Conservation (phyloP, 1,140 invertebrate genomes). For the Tetragonula clypearis region DNA sequence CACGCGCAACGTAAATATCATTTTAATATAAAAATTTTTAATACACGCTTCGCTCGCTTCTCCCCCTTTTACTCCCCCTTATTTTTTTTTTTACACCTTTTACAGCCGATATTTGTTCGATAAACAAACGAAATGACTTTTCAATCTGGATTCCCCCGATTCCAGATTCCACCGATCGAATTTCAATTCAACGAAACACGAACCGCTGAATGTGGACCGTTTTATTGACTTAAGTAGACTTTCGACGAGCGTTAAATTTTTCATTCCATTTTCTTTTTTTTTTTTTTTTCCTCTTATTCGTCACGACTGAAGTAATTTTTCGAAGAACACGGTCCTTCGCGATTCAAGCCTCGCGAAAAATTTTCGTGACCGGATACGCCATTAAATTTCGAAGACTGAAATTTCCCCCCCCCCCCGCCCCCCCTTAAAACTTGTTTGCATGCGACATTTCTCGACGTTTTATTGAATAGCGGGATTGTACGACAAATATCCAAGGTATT, state of each 20-base stretch:
- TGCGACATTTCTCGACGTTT: too few species aligned
- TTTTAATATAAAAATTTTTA: neutral
- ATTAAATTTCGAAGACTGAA: too few species aligned
- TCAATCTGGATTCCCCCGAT: slow-evolving; percentile 3
- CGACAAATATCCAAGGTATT: too few species aligned
- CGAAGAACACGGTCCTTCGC: too few species aligned
- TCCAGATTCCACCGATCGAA: neutral
- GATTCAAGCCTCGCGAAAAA: too few species aligned
- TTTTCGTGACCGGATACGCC: too few species aligned
- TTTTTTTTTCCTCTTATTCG: neutral
- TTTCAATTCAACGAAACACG: slow-evolving; percentile 7
- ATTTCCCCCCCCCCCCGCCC: too few species aligned
- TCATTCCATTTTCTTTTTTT: neutral
- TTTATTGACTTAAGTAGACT: neutral
- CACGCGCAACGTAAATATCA: too few species aligned
- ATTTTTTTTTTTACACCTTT: neutral
- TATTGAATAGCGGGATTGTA: too few species aligned
- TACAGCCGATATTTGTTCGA: neutral
- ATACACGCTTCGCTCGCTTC: rapidly evolving
- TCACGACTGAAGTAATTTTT: too few species aligned
- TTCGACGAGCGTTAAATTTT: neutral
- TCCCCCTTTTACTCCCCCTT: too few species aligned
- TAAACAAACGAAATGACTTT: neutral
- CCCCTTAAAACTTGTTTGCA: too few species aligned
- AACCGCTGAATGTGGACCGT: neutral